Evolutionary conservation across 2,888 invertebrate species (phyloP), one percentile per base, ranked within the genome.

Genomic region (Digitonthophagus gazella): DNA sequence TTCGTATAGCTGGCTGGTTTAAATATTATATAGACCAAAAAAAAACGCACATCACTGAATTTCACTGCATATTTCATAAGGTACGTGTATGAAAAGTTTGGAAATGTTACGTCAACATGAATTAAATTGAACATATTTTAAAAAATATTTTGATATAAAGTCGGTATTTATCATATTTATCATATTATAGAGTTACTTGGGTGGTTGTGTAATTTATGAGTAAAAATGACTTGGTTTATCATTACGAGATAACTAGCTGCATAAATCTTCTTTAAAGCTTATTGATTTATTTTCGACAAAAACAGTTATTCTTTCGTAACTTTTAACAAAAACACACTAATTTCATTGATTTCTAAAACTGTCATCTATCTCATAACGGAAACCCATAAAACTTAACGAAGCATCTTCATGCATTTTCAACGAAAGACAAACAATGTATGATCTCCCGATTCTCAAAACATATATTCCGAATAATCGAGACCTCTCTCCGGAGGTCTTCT

Each of bases 361-460:
- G 57, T 19, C 61, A n/a, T 18, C n/a, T n/a, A n/a, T n/a, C 61
- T 20, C 61, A 61, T 16, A 16, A 61, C 61, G 61, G 18, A 61
- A 61, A 20, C 18, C 3, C 4, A 61, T 61, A 3, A 61, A 58
- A 58, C 2, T 18, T 61, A 19, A 61, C 8, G 20, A 14, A 19
- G 1, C 20, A 18, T 61, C 18, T 18, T 20, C 1, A 19, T 1
- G 2, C 58, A 16, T 58, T 11, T 8, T 58, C 58, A n/a, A n/a
- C 18, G 20, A 6, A 61, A 15, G n/a, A 19, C 20, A 61, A 18
- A 61, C 61, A n/a, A 61, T 20, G 18, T 20, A 61, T 61, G n/a
- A 18, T 61, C 20, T n/a, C 57, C 61, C 11, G 28, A 44, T 44
- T 44, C 6, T 44, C 11, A 8, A 44, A 44, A 44, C 11, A 44